A percentile compares a stretch with the other conserved stretches of the same genome.
phyloP scores from a whole-genome alignment of 2,888 invertebrate species.

The Steinernema hermaphroditum region DNA sequence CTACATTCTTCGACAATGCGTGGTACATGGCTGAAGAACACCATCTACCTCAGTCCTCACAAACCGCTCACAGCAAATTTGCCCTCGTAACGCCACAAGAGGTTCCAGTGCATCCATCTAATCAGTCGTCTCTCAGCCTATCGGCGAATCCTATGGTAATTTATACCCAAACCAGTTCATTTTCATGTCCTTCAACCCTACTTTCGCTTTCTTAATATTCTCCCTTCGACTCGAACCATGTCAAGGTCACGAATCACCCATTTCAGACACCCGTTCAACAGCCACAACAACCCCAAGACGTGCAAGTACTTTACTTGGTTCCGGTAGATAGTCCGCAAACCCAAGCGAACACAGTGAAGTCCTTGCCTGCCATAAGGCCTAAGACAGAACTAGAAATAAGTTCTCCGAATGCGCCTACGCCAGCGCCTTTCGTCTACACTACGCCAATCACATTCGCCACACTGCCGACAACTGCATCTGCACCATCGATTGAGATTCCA shows the following conservation, averaged over 20 bases:
- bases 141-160: background rate
- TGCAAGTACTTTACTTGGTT: constrained; percentile 16
- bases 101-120: background rate
- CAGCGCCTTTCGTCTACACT: constrained; percentile 11
- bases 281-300: constrained; percentile 3
- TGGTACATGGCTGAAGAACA: constrained; percentile 9
- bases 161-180: background rate
- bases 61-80: background rate
- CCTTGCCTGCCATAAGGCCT: background rate
- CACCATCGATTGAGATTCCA: constrained; percentile 9
- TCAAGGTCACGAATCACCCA: background rate
- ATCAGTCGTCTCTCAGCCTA: constrained; percentile 4
- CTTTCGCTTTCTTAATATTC: background rate
- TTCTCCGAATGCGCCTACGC: background rate
- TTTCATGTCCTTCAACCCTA: constrained; percentile 10
- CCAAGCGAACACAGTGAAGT: background rate
- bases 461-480: background rate
- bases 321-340: background rate
- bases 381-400: constrained; percentile 6
- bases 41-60: background rate
- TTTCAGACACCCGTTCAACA: background rate
- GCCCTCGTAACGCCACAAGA: background rate
- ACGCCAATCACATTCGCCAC: constrained; percentile 2
- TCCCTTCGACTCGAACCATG: background rate
- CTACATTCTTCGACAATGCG: constrained; percentile 1